Conservation (phyloP, 2,113 vertebrate genomes). For the Tenrec ecaudatus region DNA sequence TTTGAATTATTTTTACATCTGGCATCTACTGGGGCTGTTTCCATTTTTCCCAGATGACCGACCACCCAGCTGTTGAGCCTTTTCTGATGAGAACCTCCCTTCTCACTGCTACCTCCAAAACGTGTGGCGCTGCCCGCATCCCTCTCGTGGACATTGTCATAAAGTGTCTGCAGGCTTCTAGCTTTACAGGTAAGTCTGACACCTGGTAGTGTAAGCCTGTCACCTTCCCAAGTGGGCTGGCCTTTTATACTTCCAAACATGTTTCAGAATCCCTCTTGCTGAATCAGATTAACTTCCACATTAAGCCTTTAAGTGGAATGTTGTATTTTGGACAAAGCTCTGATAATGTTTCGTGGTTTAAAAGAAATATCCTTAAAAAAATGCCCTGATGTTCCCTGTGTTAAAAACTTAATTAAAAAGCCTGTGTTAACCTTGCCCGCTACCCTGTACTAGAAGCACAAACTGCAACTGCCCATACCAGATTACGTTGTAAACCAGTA, state of each 20-base stretch:
- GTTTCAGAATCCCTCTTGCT: neutral
- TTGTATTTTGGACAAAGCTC: neutral
- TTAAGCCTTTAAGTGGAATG: neutral
- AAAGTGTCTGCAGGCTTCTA: neutral
- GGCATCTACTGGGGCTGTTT: neutral
- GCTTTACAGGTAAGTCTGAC: neutral
- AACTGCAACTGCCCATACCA: too few relatives aligned
- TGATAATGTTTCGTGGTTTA: constrained; percentile 2
- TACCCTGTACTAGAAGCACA: too few relatives aligned
- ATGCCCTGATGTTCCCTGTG: too few relatives aligned
- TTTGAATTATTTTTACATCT: neutral
- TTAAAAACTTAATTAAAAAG: neutral
- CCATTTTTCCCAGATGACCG: neutral
- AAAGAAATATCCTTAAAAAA: too few relatives aligned
- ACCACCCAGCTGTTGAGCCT: neutral
- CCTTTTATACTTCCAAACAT: too few relatives aligned
- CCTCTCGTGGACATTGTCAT: too few relatives aligned
- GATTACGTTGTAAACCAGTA: neutral
- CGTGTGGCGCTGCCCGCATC: too few relatives aligned
- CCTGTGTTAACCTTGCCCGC: neutral
- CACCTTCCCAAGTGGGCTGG: too few relatives aligned
- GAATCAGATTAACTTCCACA: neutral
- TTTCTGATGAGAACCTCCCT: neutral
- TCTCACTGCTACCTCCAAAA: neutral
- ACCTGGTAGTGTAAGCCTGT: neutral